phyloP scores from a whole-genome alignment of 2,113 vertebrate species.

The Neogobius melanostomus region DNA sequence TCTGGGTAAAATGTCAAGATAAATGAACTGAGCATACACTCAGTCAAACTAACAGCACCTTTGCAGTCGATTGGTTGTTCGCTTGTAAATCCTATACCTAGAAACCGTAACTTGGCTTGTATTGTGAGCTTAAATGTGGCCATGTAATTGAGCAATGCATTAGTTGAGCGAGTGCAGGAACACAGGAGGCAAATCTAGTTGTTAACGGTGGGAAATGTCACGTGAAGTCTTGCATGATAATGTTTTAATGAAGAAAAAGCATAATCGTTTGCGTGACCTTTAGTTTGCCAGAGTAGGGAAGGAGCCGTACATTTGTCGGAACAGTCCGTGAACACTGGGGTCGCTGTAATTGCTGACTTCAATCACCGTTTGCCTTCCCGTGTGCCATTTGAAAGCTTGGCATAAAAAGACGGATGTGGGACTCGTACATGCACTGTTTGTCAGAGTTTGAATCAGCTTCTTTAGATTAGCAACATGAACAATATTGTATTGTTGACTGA shows the following conservation, averaged over 20 bases:
- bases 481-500: too few relatives aligned
- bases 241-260: constrained; percentile 44
- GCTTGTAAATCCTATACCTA: too few relatives aligned
- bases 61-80: too few relatives aligned
- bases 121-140: too few relatives aligned
- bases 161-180: constrained; percentile 18
- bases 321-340: background rate
- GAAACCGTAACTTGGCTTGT: too few relatives aligned
- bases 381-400: background rate
- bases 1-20: too few relatives aligned
- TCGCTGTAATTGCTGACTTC: constrained; percentile 1
- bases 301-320: background rate
- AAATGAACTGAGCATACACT: too few relatives aligned
- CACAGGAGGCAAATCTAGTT: constrained; percentile 7
- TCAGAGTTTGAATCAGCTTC: too few relatives aligned
- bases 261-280: constrained; percentile 26
- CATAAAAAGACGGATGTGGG: background rate
- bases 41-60: too few relatives aligned
- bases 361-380: constrained; percentile 4
- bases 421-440: background rate
- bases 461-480: too few relatives aligned
- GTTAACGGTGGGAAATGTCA: constrained; percentile 42
- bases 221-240: constrained; percentile 41
- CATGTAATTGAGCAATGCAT: constrained; percentile 11
- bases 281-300: constrained; percentile 7